Conservation (phyloP, 2,797 vertebrate genomes). For the Amniataba percoides region DNA sequence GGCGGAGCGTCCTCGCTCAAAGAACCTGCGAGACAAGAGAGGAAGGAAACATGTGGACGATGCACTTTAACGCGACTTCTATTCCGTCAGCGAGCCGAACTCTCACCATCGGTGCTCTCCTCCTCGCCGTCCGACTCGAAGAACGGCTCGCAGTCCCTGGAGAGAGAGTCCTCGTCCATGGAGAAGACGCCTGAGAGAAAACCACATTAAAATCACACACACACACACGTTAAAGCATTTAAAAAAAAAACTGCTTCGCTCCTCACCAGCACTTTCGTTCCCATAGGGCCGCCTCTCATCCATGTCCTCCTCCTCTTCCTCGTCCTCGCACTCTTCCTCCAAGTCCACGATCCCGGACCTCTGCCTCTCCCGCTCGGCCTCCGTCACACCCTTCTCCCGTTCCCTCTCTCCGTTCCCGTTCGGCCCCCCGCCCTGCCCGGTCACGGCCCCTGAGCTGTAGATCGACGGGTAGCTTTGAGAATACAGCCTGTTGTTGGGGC, state of each 20-base stretch:
- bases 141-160: constrained; percentile 92
- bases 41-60: background rate
- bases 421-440: constrained; percentile 60
- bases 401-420: constrained; percentile 76
- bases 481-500: constrained; percentile 80
- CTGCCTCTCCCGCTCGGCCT: constrained; percentile 71
- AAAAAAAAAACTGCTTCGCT: rapidly evolving
- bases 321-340: constrained; percentile 85
- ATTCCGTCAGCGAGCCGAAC: rapidly evolving
- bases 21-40: constrained; percentile 75
- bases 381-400: constrained; percentile 63
- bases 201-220: too few relatives aligned
- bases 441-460: constrained; percentile 77
- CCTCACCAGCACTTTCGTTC: constrained; percentile 81
- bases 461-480: constrained; percentile 91
- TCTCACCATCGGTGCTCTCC: constrained; percentile 93
- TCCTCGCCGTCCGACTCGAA: constrained; percentile 94
- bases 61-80: rapidly evolving
- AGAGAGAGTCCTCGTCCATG: constrained; percentile 94
- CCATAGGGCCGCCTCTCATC: constrained; percentile 75
- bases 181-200: constrained; percentile 89
- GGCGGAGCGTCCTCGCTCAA: constrained; percentile 91
- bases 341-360: constrained; percentile 74
- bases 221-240: too few relatives aligned
- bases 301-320: constrained; percentile 86